Evolutionary conservation across 2,888 invertebrate species (phyloP), one percentile per base, ranked within the genome.

Genomic region (Eristalinus sepulchralis): DNA sequence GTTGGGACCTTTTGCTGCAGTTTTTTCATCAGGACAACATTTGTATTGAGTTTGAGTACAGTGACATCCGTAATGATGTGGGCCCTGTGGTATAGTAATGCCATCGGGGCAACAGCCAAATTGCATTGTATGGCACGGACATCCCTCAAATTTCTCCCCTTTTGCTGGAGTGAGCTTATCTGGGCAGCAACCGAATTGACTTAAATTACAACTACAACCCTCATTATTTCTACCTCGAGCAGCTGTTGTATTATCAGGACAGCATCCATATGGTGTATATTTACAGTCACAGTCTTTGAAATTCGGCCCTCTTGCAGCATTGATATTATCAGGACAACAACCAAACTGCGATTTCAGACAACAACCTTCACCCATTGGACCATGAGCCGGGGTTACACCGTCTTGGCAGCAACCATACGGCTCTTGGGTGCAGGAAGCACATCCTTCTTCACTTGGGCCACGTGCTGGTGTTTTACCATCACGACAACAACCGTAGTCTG

Each of bases 91-190:
- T 71, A 94, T 92, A 0, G 95, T 95, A 82, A 95, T 92, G 0
- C 97, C 97, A 93, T 98, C 97, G 0, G 96, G 95, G 90, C 98
- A 98, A 90, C 98, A 98, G 1, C 98, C 98, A 91, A 97, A 97
- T 91, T 97, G 97, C 93, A 95, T 96, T 0, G 97, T 96, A 90
- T 96, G 94, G 90, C 97, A 97, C 0, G 94, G 94, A 90, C 98
- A 99, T 11, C 98, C 98, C 89, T 96, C 95, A 90, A 94, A 95
- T 88, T 96, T 95, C 0, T 96, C 95, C 10, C 98, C 98, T 34
- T 93, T 91, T 0, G 98, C 97, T 67, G 95, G 94, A 13, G 97
- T 95, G 90, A 95, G 92, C 83, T 95, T 95, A 91, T 98, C 97
- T 4, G 97, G 96, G 89, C 98, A 98, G 90, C 98, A 98, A 8